Conservation (phyloP, 1,140 invertebrate genomes). For the Fopius arisanus region DNA sequence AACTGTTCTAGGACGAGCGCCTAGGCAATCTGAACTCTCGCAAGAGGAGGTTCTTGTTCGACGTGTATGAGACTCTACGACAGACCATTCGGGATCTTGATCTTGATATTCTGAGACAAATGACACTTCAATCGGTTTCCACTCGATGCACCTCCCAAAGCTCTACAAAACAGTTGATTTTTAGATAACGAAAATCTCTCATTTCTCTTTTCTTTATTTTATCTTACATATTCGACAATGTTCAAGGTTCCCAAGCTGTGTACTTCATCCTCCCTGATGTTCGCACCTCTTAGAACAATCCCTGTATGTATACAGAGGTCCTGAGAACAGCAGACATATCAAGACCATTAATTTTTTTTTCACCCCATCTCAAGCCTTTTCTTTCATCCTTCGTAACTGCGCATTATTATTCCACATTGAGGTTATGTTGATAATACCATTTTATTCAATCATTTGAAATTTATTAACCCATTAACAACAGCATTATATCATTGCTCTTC, state of each 20-base stretch:
- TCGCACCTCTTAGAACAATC: constrained; percentile 56
- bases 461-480: too few relatives aligned
- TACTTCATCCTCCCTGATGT: constrained; percentile 59
- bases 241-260: constrained; percentile 61
- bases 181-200: background rate
- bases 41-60: constrained; percentile 61
- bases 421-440: background rate
- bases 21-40: constrained; percentile 65
- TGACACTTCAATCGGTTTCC: constrained; percentile 78
- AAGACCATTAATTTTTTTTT: background rate
- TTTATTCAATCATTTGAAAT: background rate
- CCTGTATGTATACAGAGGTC: constrained; percentile 62
- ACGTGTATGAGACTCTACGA: constrained; percentile 76
- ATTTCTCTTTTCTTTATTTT: constrained; percentile 14
- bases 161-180: constrained; percentile 49
- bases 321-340: constrained; percentile 37
- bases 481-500: background rate
- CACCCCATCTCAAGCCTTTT: background rate
- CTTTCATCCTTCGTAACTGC: background rate
- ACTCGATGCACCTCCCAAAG: constrained; percentile 74
- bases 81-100: constrained; percentile 82
- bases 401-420: background rate
- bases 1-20: constrained; percentile 67
- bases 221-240: constrained; percentile 63
- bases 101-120: constrained; percentile 77